Percentiles rank a stretch among this genome's conserved stretches.
phyloP scores from a whole-genome alignment of 2,113 vertebrate species.

The Nymphicus hollandicus region DNA sequence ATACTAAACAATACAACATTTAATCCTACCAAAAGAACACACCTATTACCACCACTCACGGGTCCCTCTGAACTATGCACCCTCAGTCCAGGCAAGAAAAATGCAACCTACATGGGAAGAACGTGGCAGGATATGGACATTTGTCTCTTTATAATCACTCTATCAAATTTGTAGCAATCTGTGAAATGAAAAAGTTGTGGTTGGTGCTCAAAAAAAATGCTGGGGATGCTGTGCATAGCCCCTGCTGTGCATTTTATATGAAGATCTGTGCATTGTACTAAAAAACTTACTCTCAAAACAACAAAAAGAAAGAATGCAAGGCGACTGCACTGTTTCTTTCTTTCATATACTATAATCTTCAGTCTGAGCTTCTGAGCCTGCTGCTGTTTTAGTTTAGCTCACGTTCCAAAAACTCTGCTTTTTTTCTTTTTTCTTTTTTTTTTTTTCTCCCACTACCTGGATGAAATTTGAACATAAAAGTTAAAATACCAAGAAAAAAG shows the following conservation, averaged over 20 bases:
- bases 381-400: slow-evolving; percentile 17
- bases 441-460: slow-evolving; percentile 7
- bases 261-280: background rate
- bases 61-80: background rate
- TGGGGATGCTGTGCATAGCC: background rate
- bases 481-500: slow-evolving; percentile 47
- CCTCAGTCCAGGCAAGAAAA: background rate
- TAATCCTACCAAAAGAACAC: background rate
- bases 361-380: background rate
- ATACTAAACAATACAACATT: background rate
- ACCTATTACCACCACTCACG: background rate
- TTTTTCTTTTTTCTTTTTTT: background rate
- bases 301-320: background rate
- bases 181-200: background rate
- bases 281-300: background rate
- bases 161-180: background rate
- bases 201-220: background rate
- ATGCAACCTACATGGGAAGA: background rate
- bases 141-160: background rate
- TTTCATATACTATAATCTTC: background rate
- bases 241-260: background rate
- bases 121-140: background rate
- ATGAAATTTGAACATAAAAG: slow-evolving; percentile 36
- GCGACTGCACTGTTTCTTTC: background rate
- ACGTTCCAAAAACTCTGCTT: background rate